Conservation (phyloP, 1,140 invertebrate species). For the Geopemphigus sp. region DNA sequence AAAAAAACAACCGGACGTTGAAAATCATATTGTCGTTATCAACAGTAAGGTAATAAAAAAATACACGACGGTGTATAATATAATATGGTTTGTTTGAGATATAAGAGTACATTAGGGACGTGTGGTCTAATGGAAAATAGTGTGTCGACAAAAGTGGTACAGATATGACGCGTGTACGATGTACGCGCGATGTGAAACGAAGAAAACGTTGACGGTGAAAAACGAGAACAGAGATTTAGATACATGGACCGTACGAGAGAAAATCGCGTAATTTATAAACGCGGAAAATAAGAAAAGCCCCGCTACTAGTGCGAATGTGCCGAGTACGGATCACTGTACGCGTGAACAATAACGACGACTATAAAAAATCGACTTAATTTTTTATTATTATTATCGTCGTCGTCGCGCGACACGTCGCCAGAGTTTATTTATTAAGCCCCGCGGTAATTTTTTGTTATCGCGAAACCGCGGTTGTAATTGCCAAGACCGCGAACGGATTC, state of each 20-base stretch:
- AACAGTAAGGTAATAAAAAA: background rate
- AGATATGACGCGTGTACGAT: background rate
- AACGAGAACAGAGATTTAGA: background rate
- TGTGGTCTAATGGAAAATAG: background rate
- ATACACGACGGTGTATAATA: background rate
- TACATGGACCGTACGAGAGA: background rate
- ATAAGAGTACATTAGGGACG: background rate
- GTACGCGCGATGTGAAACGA: background rate
- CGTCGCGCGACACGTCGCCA: too few relatives aligned
- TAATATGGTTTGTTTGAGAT: background rate
- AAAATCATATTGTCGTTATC: background rate
- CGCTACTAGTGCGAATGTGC: too few relatives aligned
- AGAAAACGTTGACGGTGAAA: background rate
- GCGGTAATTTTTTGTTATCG: too few relatives aligned
- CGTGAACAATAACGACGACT: too few relatives aligned
- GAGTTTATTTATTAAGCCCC: too few relatives aligned
- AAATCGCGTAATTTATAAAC: background rate
- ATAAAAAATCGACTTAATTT: too few relatives aligned
- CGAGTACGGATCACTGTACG: too few relatives aligned
- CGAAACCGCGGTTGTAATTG: too few relatives aligned
- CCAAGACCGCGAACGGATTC: too few relatives aligned
- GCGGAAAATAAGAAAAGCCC: background rate
- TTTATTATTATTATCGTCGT: too few relatives aligned
- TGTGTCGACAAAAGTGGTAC: background rate
- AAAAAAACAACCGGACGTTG: background rate